Evolutionary conservation across 1,140 invertebrate species (phyloP).

Genomic region (Ceratitis capitata): DNA sequence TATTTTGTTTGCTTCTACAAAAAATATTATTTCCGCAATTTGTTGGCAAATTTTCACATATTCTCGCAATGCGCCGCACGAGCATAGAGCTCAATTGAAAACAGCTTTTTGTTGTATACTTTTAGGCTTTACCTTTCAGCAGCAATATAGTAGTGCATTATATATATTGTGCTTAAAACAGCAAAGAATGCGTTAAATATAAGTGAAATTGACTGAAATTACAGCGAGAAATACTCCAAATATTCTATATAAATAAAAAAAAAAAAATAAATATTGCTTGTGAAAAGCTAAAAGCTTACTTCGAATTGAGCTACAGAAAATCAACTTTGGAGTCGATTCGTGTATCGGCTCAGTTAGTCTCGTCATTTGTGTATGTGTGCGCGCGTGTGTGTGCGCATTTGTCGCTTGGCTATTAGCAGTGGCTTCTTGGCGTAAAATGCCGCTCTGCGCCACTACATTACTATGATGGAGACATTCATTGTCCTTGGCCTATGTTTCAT

Average conservation of each 20-base stretch:
- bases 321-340: too few relatives aligned
- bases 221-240: neutral
- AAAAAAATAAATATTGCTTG: neutral
- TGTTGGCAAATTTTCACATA: constrained; percentile 17
- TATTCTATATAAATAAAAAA: neutral
- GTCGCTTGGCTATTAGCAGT: constrained; percentile 34
- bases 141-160: neutral
- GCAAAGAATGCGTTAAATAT: neutral
- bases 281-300: neutral
- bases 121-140: constrained; percentile 6
- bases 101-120: neutral
- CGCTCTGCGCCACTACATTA: constrained; percentile 57
- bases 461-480: constrained; percentile 67
- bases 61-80: neutral
- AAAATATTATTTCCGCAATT: neutral
- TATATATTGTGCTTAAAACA: neutral
- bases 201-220: neutral
- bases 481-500: constrained; percentile 66
- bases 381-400: neutral
- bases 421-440: constrained; percentile 42
- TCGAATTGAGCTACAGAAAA: too few relatives aligned
- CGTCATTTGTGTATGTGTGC: neutral
- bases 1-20: neutral
- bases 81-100: neutral
- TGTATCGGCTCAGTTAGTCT: too few relatives aligned